phyloP scores from a whole-genome alignment of 2,888 invertebrate species.

The Phortica magna region DNA sequence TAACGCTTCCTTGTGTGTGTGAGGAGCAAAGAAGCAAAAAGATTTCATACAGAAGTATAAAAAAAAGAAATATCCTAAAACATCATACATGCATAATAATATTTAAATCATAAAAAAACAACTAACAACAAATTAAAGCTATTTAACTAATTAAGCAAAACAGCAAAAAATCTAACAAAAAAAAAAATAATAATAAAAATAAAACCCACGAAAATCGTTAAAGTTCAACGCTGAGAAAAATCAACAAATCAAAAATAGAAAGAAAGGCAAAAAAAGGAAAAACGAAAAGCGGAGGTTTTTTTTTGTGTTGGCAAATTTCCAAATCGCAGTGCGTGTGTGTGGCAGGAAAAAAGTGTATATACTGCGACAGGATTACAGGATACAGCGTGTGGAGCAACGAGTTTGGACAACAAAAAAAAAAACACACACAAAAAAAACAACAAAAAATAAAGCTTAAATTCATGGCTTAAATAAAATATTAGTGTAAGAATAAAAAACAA shows the following conservation, averaged over 20 bases:
- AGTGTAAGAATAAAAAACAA: background rate
- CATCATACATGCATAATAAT: slow-evolving; percentile 3
- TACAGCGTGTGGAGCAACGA: background rate
- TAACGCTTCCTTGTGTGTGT: slow-evolving; percentile 50
- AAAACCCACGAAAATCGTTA: slow-evolving; percentile 24
- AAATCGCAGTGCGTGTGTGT: slow-evolving; percentile 18
- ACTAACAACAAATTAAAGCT: too few species aligned
- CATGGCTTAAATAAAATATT: background rate
- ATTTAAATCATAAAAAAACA: background rate
- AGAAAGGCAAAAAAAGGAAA: background rate
- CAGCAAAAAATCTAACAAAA: background rate
- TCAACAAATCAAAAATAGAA: background rate
- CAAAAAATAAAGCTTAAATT: background rate
- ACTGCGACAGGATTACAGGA: slow-evolving; percentile 24
- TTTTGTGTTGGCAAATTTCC: background rate
- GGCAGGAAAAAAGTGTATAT: slow-evolving; percentile 52
- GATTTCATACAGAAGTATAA: slow-evolving; percentile 30
- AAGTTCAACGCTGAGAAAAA: too few species aligned
- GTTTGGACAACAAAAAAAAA: background rate
- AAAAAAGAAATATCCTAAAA: slow-evolving; percentile 28
- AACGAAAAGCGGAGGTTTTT: background rate
- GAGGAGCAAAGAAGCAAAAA: background rate
- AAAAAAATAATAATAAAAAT: slow-evolving; percentile 41
- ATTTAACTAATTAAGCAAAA: background rate
- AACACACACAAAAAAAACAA: background rate